Conservation (phyloP, 2,888 invertebrate species). For the Catocala nupta region DNA sequence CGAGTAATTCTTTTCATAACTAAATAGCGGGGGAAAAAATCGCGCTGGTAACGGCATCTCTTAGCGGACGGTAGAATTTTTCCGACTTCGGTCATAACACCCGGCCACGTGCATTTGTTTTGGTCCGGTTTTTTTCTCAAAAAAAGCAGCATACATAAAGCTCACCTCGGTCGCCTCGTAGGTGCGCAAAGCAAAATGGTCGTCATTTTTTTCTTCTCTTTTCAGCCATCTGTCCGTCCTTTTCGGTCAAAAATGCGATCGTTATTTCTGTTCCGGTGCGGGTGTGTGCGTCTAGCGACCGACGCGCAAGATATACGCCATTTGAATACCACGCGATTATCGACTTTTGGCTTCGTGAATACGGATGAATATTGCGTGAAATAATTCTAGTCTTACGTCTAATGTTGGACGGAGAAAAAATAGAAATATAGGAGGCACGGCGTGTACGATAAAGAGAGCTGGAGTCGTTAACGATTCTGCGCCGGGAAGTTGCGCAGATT, state of each 20-base stretch:
- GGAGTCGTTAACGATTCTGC: constrained; percentile 88
- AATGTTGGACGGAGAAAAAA: constrained; percentile 84
- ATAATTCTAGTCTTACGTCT: constrained; percentile 78
- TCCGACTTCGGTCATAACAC: constrained; percentile 85
- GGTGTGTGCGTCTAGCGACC: constrained; percentile 81
- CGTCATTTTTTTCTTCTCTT: constrained; percentile 88
- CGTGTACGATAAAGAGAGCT: constrained; percentile 86
- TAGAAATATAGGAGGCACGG: constrained; percentile 87
- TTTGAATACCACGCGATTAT: constrained; percentile 40
- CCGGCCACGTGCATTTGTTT: constrained; percentile 87
- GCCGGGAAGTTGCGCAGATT: constrained; percentile 88
- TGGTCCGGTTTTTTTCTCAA: constrained; percentile 85
- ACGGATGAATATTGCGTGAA: constrained; percentile 53
- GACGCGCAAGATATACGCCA: constrained; percentile 71
- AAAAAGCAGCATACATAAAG: constrained; percentile 85
- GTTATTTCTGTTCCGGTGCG: constrained; percentile 87
- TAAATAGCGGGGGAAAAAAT: constrained; percentile 74
- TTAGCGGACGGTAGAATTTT: constrained; percentile 80
- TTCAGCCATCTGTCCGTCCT: constrained; percentile 87
- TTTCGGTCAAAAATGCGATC: constrained; percentile 88
- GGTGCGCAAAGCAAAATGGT: constrained; percentile 86
- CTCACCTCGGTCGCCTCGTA: constrained; percentile 78
- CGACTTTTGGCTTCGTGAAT: constrained; percentile 25
- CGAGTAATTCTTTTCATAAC: constrained; percentile 77
- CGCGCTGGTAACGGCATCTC: constrained; percentile 83